Base-by-base conservation (phyloP, 2,797 vertebrate genomes). In the Rhinoraja longicauda region DNA sequence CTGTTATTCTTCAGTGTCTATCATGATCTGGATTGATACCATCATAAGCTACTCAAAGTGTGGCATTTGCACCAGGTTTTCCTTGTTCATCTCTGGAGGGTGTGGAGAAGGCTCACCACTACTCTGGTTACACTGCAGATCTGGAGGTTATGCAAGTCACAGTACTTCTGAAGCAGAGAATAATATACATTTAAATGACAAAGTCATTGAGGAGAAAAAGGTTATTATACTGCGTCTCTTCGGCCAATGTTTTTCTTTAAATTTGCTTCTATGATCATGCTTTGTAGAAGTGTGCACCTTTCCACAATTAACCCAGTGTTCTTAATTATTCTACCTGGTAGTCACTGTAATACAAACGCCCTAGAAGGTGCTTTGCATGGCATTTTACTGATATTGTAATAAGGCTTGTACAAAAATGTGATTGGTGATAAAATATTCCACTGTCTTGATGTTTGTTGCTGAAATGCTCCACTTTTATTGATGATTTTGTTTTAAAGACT, bases 341-440 rank as follows among this genome's bases (percentile, higher is more conserved):
- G 21, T 62, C 7, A 67, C 62, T 67, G 26, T 62, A 36, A 88
- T 9, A n/a, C 84, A 67, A 67, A 17, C n/a, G 9, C 36, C n/a
- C 84, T 67, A 62, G 39, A 32, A 88, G 62, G 19, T 88, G 84
- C n/a, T 62, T 88, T 88, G 84, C 84, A 67, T 88, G 84, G 5
- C 84, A n/a, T 36, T 36, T 67, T 21, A 21, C n/a, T 17, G 9
- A 67, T 67, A 36, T 32, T 88, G 59, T 88, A 88, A 88, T 64
- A 62, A 9, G 32, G 39, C 19, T 8, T 67, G 17, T 88, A 36
- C 84, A 88, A 88, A n/a, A 62, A 88, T 88, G 62, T 88, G 59
- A 67, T 88, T 88, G 62, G 62, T 86, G 53, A 86, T 67, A 88
- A 88, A 88, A 88, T 88, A 32, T 36, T 62, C 59, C n/a, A 88